These are phyloP conservation scores for Cecidostiba fungosa DNA, from an alignment of 2,888 invertebrate species.

Conservation along the genomic window DNA sequence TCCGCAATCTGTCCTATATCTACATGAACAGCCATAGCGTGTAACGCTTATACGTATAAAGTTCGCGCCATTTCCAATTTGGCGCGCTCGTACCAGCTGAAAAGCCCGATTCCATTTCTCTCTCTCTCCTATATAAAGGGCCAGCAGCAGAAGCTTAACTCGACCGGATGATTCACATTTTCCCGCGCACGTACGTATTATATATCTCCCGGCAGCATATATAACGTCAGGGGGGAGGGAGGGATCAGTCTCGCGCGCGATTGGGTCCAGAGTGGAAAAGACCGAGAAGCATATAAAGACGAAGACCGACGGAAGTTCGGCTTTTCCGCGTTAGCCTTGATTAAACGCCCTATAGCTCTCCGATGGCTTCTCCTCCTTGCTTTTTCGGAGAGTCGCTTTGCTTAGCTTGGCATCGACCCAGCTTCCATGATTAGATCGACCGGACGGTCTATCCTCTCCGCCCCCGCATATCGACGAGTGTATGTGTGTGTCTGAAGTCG, in stretches of 20 bases:
- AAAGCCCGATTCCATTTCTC: constrained; percentile 14
- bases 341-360: constrained; percentile 45
- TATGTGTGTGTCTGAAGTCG: constrained; percentile 17
- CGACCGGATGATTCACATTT: constrained; percentile 56
- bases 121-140: constrained; percentile 30
- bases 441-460: background rate
- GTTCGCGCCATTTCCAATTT: constrained; percentile 59
- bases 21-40: constrained; percentile 39
- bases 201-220: background rate
- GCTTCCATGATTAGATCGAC: constrained; percentile 74
- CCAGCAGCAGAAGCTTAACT: constrained; percentile 19
- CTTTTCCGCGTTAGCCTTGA: constrained; percentile 58
- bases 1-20: constrained; percentile 44
- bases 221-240: background rate
- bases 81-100: constrained; percentile 45
- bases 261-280: constrained; percentile 41
- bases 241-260: constrained; percentile 33
- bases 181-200: constrained; percentile 24
- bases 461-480: background rate
- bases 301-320: constrained; percentile 57
- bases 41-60: constrained; percentile 20
- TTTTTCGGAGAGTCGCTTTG: constrained; percentile 42
- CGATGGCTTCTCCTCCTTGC: background rate
- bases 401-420: constrained; percentile 64
- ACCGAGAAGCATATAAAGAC: constrained; percentile 16